Evolutionary conservation across 2,113 vertebrate genomes (phyloP), one percentile per base, ranked within the genome.

Genomic region (Chaenocephalus aceratus): DNA sequence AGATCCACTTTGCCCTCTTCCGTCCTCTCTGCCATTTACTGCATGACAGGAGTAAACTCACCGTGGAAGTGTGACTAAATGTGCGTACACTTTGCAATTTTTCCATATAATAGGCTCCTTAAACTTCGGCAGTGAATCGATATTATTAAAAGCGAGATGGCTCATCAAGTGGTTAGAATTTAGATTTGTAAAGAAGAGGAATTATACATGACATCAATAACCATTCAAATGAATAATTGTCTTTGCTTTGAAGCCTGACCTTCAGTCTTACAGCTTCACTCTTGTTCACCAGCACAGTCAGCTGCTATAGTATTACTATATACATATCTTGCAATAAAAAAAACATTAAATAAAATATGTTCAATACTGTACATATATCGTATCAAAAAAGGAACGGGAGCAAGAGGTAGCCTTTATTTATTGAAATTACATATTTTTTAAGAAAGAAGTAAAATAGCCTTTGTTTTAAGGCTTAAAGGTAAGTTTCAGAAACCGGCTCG

Each of bases 161-260:
- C 54, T 79, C 46, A 77, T 81, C 69, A 71, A 61, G 67, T 57
- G 71, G 60, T 68, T 52, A 51, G 73, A 82, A 77, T 80, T 90
- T 83, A 86, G 77, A 89, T 90, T 84, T 82, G 86, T 67, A 73
- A 84, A 86, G 72, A 11, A 63, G 78, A 72, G 34, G 77, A 89
- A 89, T 89, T 80, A 90, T 71, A 79, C 46, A 62, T 73, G 70
- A 80, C 78, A 77, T 88, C 87, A 83, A 86, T 87, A 89, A 41
- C 77, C 74, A 90, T 92, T 90, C 72, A 80, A 88, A 83, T 79
- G 75, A 87, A 83, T 44, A 59, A 85, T 79, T 73, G 53, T 68
- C 45, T 77, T 21, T 82, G 44, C 61, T 77, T 49, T 70, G 44
- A 46, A 62, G 61, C 23, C 59, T 71, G 61, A 81, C 79, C 59